phyloP scores from a whole-genome alignment of 1,140 invertebrate species.

The Heliconius congener region DNA sequence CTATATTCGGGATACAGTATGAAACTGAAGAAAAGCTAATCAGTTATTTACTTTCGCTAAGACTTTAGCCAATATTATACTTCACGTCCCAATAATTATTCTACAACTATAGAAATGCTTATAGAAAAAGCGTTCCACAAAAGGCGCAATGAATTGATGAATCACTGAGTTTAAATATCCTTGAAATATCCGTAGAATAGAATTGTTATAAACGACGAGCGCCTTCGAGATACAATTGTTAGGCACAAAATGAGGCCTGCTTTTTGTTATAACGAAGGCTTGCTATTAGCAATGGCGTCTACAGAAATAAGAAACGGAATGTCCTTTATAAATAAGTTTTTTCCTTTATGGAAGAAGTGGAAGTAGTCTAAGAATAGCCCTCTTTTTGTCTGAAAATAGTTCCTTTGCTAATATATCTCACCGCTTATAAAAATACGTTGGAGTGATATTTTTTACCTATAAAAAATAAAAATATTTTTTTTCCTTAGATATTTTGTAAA shows the following conservation, averaged over 20 bases:
- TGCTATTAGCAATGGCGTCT: slow-evolving; percentile 27
- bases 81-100: neutral
- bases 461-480: no score
- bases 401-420: neutral
- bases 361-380: neutral
- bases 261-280: slow-evolving; percentile 31
- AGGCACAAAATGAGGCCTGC: slow-evolving; percentile 27
- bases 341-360: neutral
- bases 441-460: no score
- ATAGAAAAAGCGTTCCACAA: slow-evolving; percentile 2
- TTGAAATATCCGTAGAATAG: slow-evolving; percentile 28
- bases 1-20: no score
- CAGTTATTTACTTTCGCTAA: neutral
- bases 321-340: slow-evolving; percentile 11
- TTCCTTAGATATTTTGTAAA: no score
- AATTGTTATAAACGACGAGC: slow-evolving; percentile 32
- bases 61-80: neutral
- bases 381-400: neutral
- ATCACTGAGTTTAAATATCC: slow-evolving; percentile 23
- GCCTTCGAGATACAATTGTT: slow-evolving; percentile 28
- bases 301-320: slow-evolving; percentile 2
- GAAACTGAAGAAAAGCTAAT: no score
- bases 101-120: neutral
- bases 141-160: slow-evolving; percentile 28
- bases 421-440: no score